phyloP scores from a whole-genome alignment of 2,888 invertebrate species.

The Caenorhabditis macrosperma region DNA sequence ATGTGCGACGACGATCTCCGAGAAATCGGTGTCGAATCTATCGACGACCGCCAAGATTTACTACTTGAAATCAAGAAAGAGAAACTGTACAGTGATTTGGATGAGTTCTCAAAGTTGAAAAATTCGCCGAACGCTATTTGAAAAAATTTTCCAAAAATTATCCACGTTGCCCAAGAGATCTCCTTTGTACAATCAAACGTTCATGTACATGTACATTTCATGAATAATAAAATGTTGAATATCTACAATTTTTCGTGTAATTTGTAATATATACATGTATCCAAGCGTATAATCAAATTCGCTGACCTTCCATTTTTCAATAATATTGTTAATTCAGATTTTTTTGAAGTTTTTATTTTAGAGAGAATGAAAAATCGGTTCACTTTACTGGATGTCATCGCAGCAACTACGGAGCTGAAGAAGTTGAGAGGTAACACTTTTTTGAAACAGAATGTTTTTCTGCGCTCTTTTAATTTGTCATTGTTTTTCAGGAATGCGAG shows the following conservation, averaged over 20 bases:
- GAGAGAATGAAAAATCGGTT: slow-evolving; percentile 91
- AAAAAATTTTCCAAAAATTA: background rate
- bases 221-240: too few relatives aligned
- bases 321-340: background rate
- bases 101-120: slow-evolving; percentile 67
- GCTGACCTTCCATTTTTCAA: background rate
- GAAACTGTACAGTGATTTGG: slow-evolving; percentile 70
- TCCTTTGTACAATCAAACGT: too few relatives aligned
- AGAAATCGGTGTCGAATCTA: slow-evolving; percentile 68
- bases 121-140: slow-evolving; percentile 2
- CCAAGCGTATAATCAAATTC: too few relatives aligned
- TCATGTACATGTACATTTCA: too few relatives aligned
- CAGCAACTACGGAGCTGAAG: slow-evolving; percentile 88
- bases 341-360: background rate
- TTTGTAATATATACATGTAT: too few relatives aligned
- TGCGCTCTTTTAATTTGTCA: too few relatives aligned
- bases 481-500: slow-evolving; percentile 87
- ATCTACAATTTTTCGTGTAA: too few relatives aligned
- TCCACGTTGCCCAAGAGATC: background rate
- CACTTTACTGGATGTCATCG: slow-evolving; percentile 93
- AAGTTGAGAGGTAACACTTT: slow-evolving; percentile 49
- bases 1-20: slow-evolving; percentile 68
- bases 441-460: background rate
- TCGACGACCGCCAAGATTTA: slow-evolving; percentile 72
- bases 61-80: slow-evolving; percentile 71